Evolutionary conservation across 2,888 invertebrate genomes (phyloP).

Genomic region (Aplocera efformata): DNA sequence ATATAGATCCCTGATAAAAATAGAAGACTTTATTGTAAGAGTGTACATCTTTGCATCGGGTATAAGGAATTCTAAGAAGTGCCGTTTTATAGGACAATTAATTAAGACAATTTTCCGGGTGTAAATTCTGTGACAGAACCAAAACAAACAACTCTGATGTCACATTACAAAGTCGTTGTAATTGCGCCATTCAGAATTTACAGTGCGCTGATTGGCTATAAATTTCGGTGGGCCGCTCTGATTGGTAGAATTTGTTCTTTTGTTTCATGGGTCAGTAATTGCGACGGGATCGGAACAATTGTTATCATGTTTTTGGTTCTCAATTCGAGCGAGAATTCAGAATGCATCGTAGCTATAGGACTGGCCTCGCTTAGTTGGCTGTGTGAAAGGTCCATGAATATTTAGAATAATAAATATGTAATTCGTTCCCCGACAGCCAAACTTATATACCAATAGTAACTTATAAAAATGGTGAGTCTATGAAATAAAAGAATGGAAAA

Average conservation of each 20-base stretch:
- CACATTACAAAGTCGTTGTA: constrained; percentile 39
- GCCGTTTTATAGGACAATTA: constrained; percentile 4
- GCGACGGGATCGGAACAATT: constrained; percentile 11
- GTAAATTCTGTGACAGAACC: constrained; percentile 14
- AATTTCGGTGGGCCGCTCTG: constrained; percentile 45
- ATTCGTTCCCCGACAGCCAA: too few relatives aligned
- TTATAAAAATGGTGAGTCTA: too few relatives aligned
- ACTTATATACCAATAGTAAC: too few relatives aligned
- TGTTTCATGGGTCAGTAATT: constrained; percentile 24
- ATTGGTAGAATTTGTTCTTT: constrained; percentile 47
- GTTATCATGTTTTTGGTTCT: constrained; percentile 2
- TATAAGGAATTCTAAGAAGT: too few relatives aligned
- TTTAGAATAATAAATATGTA: too few relatives aligned
- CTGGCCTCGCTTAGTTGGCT: too few relatives aligned
- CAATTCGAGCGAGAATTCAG: constrained; percentile 1
- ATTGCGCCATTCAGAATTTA: constrained; percentile 55
- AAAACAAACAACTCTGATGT: constrained; percentile 15
- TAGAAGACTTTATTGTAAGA: too few relatives aligned
- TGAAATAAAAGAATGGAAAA: too few relatives aligned
- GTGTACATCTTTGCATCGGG: too few relatives aligned
- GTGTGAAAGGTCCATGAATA: too few relatives aligned
- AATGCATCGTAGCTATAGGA: too few relatives aligned
- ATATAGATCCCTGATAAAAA: too few relatives aligned
- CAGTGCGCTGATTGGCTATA: constrained; percentile 59
- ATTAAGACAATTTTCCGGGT: constrained; percentile 7